Conservation (phyloP, 2,113 vertebrate species). For the Perca fluviatilis region DNA sequence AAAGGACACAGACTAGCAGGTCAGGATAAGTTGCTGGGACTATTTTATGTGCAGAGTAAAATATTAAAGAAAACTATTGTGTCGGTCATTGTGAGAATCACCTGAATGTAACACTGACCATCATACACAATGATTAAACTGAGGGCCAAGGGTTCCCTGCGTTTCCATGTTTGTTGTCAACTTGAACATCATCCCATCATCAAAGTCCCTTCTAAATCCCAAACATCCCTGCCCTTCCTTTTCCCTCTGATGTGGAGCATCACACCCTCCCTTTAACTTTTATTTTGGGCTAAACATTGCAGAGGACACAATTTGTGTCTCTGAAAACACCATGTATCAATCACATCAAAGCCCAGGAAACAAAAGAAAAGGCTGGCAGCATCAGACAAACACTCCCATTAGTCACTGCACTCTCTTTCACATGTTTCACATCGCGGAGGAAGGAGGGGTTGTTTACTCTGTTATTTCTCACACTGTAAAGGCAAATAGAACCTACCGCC, state of each 20-base stretch:
- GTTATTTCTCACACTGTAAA: constrained; percentile 77
- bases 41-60: background rate
- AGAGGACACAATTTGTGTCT: constrained; percentile 78
- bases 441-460: constrained; percentile 78
- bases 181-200: constrained; percentile 59
- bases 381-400: constrained; percentile 81
- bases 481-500: constrained; percentile 70
- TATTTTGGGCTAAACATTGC: constrained; percentile 83
- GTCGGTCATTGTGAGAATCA: constrained; percentile 11
- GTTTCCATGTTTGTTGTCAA: constrained; percentile 64
- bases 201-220: constrained; percentile 62
- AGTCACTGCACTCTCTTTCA: constrained; percentile 78
- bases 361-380: constrained; percentile 78
- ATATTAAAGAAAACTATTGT: constrained; percentile 12
- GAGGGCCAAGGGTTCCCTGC: background rate
- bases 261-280: constrained; percentile 68
- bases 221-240: constrained; percentile 59
- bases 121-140: constrained; percentile 16
- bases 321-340: constrained; percentile 80
- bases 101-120: background rate
- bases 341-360: constrained; percentile 78
- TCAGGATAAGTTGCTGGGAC: constrained; percentile 11
- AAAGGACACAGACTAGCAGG: constrained; percentile 10
- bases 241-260: constrained; percentile 75
- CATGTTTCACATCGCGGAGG: constrained; percentile 54